phyloP scores from a whole-genome alignment of 1,140 invertebrate species.

The Eriocheir sinensis region DNA sequence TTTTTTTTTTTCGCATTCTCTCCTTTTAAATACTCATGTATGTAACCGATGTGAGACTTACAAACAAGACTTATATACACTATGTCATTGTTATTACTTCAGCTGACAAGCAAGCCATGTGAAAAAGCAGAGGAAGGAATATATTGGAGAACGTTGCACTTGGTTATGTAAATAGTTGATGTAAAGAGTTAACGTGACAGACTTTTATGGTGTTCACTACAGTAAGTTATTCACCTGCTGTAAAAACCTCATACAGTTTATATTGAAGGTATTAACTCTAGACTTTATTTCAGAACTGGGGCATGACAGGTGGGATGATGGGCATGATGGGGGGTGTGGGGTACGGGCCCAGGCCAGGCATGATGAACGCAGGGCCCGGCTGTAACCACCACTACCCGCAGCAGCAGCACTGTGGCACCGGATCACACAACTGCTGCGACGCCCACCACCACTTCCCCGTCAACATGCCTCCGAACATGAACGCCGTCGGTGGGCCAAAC shows the following conservation, averaged over 20 bases:
- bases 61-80: too few relatives aligned
- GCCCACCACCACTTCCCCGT: slow-evolving; percentile 59
- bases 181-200: too few relatives aligned
- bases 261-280: neutral
- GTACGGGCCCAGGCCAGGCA: slow-evolving; percentile 40
- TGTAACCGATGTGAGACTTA: too few relatives aligned
- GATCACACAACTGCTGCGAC: slow-evolving; percentile 65
- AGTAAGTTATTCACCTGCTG: too few relatives aligned
- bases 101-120: too few relatives aligned
- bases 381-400: slow-evolving; percentile 67
- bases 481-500: slow-evolving; percentile 58
- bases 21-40: too few relatives aligned
- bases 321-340: slow-evolving; percentile 51
- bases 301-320: slow-evolving; percentile 57
- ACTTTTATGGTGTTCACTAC: too few relatives aligned
- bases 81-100: too few relatives aligned
- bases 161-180: neutral
- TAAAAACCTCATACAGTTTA: too few relatives aligned
- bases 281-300: slow-evolving; percentile 67
- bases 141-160: too few relatives aligned
- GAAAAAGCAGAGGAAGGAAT: too few relatives aligned
- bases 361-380: slow-evolving; percentile 31
- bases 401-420: slow-evolving; percentile 65
- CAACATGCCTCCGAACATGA: slow-evolving; percentile 71
- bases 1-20: too few relatives aligned